phyloP scores from a whole-genome alignment of 1,140 invertebrate genomes.

The Drosophila lowei region DNA sequence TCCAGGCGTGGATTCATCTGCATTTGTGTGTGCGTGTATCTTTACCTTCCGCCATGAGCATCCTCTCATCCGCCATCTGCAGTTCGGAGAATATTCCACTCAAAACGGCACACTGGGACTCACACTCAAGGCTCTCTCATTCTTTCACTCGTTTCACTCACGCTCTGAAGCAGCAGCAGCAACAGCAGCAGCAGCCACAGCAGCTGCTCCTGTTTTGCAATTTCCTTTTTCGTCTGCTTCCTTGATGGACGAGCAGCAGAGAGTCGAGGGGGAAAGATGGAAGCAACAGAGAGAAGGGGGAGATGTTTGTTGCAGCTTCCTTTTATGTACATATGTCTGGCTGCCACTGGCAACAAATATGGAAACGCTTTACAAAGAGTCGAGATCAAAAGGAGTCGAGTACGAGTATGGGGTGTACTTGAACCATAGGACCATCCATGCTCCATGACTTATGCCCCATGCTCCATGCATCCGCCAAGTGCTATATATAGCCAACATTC shows the following conservation, averaged over 20 bases:
- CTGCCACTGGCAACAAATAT: constrained; percentile 1
- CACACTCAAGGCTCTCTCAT: constrained; percentile 19
- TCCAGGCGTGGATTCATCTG: constrained; percentile 60
- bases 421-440: constrained; percentile 6
- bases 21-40: constrained; percentile 14
- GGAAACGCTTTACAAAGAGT: constrained; percentile 7
- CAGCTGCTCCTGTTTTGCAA: constrained; percentile 54
- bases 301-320: constrained; percentile 49
- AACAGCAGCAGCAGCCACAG: constrained; percentile 30
- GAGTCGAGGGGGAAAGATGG: not conserved
- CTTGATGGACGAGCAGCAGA: constrained; percentile 17
- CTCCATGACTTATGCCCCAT: not conserved
- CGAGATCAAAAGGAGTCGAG: constrained; percentile 6
- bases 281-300: not conserved
- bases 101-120: constrained; percentile 6
- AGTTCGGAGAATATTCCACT: constrained; percentile 35
- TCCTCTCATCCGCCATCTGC: not conserved
- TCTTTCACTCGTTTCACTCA: not conserved
- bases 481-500: constrained; percentile 41
- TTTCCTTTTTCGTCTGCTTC: constrained; percentile 64
- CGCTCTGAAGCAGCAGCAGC: constrained; percentile 19
- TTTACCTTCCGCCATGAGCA: constrained; percentile 17
- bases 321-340: constrained; percentile 34
- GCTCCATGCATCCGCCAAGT: constrained; percentile 3
- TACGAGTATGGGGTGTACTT: constrained; percentile 9